phyloP scores from a whole-genome alignment of 2,797 vertebrate species.

The Siniperca obscura region DNA sequence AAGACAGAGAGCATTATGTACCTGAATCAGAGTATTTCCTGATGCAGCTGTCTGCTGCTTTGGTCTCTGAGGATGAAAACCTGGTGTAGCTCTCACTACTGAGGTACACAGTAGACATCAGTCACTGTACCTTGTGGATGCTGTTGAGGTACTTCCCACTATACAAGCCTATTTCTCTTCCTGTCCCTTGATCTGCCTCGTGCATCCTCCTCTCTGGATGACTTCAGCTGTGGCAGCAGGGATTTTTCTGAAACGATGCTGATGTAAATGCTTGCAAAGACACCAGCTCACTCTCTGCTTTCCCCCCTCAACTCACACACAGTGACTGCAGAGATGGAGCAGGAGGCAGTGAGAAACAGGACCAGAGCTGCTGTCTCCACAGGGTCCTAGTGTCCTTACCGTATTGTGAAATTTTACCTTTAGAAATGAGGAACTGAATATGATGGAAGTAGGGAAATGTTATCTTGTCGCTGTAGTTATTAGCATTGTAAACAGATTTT shows the following conservation, averaged over 20 bases:
- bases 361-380: slow-evolving; percentile 56
- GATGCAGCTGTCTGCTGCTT: slow-evolving; percentile 75
- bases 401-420: not conserved
- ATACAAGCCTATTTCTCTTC: slow-evolving; percentile 52
- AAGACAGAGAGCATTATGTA: slow-evolving; percentile 62
- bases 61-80: slow-evolving; percentile 74
- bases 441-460: not conserved
- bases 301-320: slow-evolving; percentile 74
- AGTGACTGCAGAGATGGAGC: slow-evolving; percentile 83
- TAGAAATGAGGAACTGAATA: slow-evolving; percentile 1
- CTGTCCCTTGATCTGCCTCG: slow-evolving; percentile 54
- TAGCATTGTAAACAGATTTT: not conserved
- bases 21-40: slow-evolving; percentile 75
- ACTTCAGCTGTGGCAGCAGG: slow-evolving; percentile 65
- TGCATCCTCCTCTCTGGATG: slow-evolving; percentile 65
- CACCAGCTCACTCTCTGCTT: slow-evolving; percentile 71
- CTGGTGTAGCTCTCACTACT: slow-evolving; percentile 68
- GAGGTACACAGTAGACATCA: slow-evolving; percentile 73
- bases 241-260: slow-evolving; percentile 67
- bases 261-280: slow-evolving; percentile 76
- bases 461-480: not conserved
- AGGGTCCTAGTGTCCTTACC: slow-evolving; percentile 76
- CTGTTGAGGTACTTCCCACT: slow-evolving; percentile 67
- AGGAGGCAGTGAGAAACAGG: slow-evolving; percentile 76
- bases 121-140: slow-evolving; percentile 71